Base-by-base conservation (phyloP, 2,888 invertebrate species). In the Lochmaea crataegi region DNA sequence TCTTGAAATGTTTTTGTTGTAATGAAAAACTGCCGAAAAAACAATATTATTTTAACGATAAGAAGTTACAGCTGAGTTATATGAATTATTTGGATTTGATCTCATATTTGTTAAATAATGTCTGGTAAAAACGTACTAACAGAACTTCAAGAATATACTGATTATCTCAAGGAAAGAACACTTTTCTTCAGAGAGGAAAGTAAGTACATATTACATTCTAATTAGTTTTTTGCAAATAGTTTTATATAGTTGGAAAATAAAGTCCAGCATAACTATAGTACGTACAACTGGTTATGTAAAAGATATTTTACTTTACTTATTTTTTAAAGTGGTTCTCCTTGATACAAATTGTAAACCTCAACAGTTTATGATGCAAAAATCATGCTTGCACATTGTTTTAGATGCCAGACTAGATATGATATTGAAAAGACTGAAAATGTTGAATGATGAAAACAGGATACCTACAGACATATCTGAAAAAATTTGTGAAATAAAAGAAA, bases 161-260 rank as follows among this genome's bases (percentile, higher is more conserved):
- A 66, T 69, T 73, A 74, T 26, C 66, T 81, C 16, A 77, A 78
- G 58, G 74, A 81, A 72, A 75, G 80, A 70, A 65, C 75, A 12
- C 74, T 79, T 53, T 78, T 78, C 48, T 81, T 80, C 64, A 79
- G 75, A 66, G 80, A 80, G 76, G 78, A 82, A 77, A 81, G 82
- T 82, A 80, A 75, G 71, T 67, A 32, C 32, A 32, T 32, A 38
- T 58, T n/a, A 51, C 51, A n/a, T 53, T 53, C 18, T n/a, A 53
- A 53, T 16, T 6, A 53, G 6, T 53, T 7, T 32, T 32, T 32
- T 32, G 32, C 32, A 32, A 32, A 32, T 26, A 26, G 26, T 26
- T 26, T 26, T 26, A 48, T 48, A 2, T 5, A 48, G 12, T 4
- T 48, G 14, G 14, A 48, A 48, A 12, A 48, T 48, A 48, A 4